Evolutionary conservation across 2,113 vertebrate species (phyloP), one percentile per base, ranked within the genome.

Genomic region (Calidris pygmaea): DNA sequence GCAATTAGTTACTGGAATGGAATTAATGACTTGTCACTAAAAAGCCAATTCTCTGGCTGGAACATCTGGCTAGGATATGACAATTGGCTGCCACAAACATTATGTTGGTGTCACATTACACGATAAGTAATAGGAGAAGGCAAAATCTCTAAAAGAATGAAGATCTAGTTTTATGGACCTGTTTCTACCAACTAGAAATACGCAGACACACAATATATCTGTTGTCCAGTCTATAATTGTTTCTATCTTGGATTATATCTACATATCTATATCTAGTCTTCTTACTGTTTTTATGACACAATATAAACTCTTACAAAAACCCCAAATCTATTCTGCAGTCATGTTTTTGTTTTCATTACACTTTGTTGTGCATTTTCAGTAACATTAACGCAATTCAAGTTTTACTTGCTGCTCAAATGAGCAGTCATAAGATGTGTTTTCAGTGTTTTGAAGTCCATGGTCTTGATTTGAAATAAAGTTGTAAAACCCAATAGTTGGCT

Each of bases 11-110:
- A 76, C 43, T 79, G 56, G 35, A 93, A 89, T 81, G 37, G 52
- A 94, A 97, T 86, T 92, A 94, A 97, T 88, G 87, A 58, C 32
- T 90, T 94, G 77, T 89, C 63, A 74, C 76, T 94, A 74, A 78
- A 91, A 94, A 93, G 62, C 26, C 37, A 76, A 26, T 72, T 72
- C 53, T 91, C 71, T 56, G 48, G 7, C 39, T 79, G 75, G 59
- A 92, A 74, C 47, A 84, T 81, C 75, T 90, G 79, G 35, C 41
- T 93, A 60, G 24, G 11, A 8, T 68, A 89, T 65, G 58, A 43
- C 53, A 81, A 79, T 20, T 75, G 87, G 35, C 65, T 96, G 63
- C 56, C 87, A 71, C 34, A 63, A 43, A 72, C 45, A 35, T 72
- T 62, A 60, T 29, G 47, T 29, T 89, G 79, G 47, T 83, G 34